These are phyloP conservation scores for Drosophila nr. fundita DNA, from an alignment of 2,888 invertebrate species.

Conservation along the genomic window DNA sequence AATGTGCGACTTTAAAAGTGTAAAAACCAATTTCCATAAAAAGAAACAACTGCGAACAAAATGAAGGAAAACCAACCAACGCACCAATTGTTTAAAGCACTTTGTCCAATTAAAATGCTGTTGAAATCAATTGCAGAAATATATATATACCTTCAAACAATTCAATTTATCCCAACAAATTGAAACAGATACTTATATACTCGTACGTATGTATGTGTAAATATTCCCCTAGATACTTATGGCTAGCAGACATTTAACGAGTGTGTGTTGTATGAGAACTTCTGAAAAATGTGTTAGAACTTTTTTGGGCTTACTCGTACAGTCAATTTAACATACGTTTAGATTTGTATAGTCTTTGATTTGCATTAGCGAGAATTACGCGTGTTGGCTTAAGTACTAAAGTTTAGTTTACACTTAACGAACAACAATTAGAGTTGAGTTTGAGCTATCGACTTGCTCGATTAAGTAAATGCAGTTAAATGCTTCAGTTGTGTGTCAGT, in stretches of 20 bases:
- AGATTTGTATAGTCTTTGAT: conserved; percentile 52
- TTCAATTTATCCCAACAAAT: conserved; percentile 71
- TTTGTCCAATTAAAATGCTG: not conserved
- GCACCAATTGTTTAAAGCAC: not conserved
- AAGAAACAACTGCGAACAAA: not conserved
- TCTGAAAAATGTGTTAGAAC: conserved; percentile 13
- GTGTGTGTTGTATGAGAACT: conserved; percentile 8
- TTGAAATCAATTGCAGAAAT: conserved; percentile 29
- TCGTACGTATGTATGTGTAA: conserved; percentile 26
- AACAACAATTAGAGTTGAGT: conserved; percentile 53
- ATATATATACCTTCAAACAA: conserved; percentile 39
- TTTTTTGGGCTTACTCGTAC: conserved; percentile 29
- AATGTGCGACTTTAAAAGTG: not conserved
- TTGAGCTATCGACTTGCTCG: conserved; percentile 13
- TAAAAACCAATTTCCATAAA: not conserved
- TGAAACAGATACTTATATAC: conserved; percentile 32
- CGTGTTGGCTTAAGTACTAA: conserved; percentile 33
- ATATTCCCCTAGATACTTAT: conserved; percentile 23
- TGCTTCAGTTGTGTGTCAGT: conserved; percentile 39
- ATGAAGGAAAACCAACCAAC: not conserved
- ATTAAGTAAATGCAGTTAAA: conserved; percentile 68
- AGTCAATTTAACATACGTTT: conserved; percentile 45
- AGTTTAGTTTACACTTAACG: conserved; percentile 42
- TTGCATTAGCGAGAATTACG: conserved; percentile 39
- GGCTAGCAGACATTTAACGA: conserved; percentile 37